These are phyloP conservation scores for Phalacrocorax brasilianus DNA, from an alignment of 2,113 vertebrate genomes.

Conservation along the genomic window DNA sequence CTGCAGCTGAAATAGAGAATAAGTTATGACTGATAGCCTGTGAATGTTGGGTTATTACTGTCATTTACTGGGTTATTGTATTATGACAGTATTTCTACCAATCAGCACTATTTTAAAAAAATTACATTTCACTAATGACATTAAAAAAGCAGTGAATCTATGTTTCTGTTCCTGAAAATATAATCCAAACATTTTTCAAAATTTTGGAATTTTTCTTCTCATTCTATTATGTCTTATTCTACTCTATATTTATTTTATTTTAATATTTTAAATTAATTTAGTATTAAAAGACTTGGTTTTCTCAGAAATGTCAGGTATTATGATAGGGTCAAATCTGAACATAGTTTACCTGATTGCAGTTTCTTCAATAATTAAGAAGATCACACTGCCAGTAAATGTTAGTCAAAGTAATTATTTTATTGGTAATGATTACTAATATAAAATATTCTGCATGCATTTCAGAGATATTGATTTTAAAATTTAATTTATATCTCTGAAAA, in stretches of 20 bases:
- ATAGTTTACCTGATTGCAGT: neutral
- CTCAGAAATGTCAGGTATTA: neutral
- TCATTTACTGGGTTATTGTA: no score
- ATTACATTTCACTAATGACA: no score
- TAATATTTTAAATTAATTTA: neutral
- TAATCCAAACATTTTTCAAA: no score
- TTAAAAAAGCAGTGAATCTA: no score
- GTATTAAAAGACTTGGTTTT: neutral
- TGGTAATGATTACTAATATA: neutral
- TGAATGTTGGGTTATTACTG: no score
- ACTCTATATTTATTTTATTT: no score
- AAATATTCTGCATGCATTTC: neutral
- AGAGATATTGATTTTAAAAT: neutral
- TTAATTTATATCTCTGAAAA: neutral
- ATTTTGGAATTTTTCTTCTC: no score
- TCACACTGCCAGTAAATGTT: neutral
- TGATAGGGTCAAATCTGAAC: neutral
- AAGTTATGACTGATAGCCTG: no score
- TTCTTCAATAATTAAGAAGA: neutral
- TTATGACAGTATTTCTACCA: no score
- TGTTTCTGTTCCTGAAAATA: no score
- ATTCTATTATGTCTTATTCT: no score
- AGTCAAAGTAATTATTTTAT: neutral
- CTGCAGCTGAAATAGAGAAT: neutral
- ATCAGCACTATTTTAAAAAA: no score